Conservation (phyloP, 2,888 invertebrate species). For the Tholera decimalis region DNA sequence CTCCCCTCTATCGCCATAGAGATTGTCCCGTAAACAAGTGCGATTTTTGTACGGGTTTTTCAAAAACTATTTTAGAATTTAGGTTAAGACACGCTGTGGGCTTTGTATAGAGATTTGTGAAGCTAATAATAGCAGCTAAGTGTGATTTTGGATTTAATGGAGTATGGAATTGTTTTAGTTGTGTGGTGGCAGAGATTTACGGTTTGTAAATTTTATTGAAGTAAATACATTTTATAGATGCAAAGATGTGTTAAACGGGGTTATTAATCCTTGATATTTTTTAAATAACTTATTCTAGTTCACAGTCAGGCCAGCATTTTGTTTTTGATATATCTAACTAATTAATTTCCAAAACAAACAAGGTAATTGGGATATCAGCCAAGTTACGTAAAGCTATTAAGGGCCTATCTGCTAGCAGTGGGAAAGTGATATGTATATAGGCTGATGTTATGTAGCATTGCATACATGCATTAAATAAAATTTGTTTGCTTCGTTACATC, state of each 20-base stretch:
- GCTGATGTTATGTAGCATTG: too few species aligned
- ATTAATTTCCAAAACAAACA: not conserved
- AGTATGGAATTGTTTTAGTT: slow-evolving; percentile 21
- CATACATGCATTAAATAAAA: too few species aligned
- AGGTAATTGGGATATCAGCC: not conserved
- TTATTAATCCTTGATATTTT: not conserved
- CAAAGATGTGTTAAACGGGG: too few species aligned
- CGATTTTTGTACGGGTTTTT: slow-evolving; percentile 80
- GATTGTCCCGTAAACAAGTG: slow-evolving; percentile 81
- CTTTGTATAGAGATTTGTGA: slow-evolving; percentile 44
- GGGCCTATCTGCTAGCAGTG: too few species aligned
- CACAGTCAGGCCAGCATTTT: not conserved
- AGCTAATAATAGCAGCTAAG: slow-evolving; percentile 40
- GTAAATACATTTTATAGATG: not conserved
- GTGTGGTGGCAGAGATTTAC: slow-evolving; percentile 32
- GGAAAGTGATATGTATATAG: too few species aligned
- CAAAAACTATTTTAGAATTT: slow-evolving; percentile 76
- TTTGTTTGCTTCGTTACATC: too few species aligned
- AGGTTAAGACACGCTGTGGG: slow-evolving; percentile 66
- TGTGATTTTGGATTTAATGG: slow-evolving; percentile 44
- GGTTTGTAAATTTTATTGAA: not conserved
- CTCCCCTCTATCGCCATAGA: slow-evolving; percentile 58
- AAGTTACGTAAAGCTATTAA: not conserved
- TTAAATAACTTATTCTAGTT: not conserved
- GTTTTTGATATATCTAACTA: not conserved